phyloP scores from a whole-genome alignment of 2,888 invertebrate genomes.

The Scrobipalpa costella region DNA sequence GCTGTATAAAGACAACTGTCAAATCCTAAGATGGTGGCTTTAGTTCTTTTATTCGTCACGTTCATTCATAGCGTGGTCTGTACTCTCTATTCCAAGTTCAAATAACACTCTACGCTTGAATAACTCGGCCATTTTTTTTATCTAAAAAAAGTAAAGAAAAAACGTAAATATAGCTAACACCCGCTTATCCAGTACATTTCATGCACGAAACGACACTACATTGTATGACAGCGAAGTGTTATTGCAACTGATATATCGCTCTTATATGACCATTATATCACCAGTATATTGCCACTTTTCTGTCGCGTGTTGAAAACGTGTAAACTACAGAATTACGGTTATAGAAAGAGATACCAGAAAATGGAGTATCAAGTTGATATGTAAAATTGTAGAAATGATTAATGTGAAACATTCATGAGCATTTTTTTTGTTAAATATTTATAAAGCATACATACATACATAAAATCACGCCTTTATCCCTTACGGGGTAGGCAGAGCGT shows the following conservation, averaged over 20 bases:
- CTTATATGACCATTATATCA: constrained; percentile 15
- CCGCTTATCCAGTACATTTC: constrained; percentile 1
- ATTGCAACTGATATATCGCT: constrained; percentile 12
- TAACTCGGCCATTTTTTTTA: constrained; percentile 7
- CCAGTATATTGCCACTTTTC: constrained; percentile 2
- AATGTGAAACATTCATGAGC: too few relatives aligned
- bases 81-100: neutral
- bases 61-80: too few relatives aligned
- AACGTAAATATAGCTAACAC: neutral
- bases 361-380: constrained; percentile 5
- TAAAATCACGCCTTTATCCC: too few relatives aligned
- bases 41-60: too few relatives aligned
- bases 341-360: constrained; percentile 31
- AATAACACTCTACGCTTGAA: neutral
- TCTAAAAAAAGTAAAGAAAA: neutral
- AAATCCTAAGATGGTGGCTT: too few relatives aligned
- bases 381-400: neutral
- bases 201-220: constrained; percentile 17
- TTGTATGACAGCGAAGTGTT: neutral
- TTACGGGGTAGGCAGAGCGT: too few relatives aligned
- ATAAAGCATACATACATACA: too few relatives aligned
- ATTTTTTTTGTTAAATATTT: too few relatives aligned
- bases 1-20: too few relatives aligned
- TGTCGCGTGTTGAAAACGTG: constrained; percentile 42
- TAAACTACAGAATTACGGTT: constrained; percentile 34